Evolutionary conservation across 2,113 vertebrate genomes (phyloP), one percentile per base, ranked within the genome.

Genomic region (Chaetodon auriga): DNA sequence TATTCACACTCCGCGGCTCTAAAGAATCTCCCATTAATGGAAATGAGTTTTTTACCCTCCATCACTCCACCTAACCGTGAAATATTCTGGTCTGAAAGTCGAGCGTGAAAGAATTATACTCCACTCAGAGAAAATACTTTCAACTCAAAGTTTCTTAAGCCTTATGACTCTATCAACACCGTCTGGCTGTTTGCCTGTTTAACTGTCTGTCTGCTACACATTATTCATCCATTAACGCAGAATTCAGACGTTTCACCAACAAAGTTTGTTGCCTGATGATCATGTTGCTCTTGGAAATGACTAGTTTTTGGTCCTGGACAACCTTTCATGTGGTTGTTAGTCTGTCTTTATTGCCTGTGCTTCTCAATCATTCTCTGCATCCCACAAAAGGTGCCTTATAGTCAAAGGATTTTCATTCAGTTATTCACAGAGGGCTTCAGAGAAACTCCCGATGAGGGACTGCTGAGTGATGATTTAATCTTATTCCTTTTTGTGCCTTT

Each of bases 31-130:
- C 48, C 18, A 8, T 79, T 83, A 83, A 71, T 85, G 78, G 65
- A 86, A 78, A 85, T 68, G 64, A 82, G 76, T 35, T 64, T 51
- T 30, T 4, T 43, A 58, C 45, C 23, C 38, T 82, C 76, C 80
- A 62, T 66, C 75, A 35, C 73, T 85, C 61, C 79, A 69, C 45
- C 82, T 54, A 45, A 86, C 79, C 74, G 62, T 88, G 84, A 88
- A 90, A 78, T 75, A 78, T 72, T 76, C 69, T 49, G n/a, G 64
- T 83, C 69, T 71, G 76, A 80, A 71, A 78, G 73, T 64, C 15
- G 25, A 75, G 75, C 4, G n/a, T 16, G 69, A 84, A 82, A 68
- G 76, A 87, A 89, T 87, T 89, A 81, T 55, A 51, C 38, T 72
- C 35, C 58, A 51, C 55, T 64, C 60, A 12, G 54, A 65, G 64